Conservation (phyloP, 1,140 invertebrate species). For the Onthophagus taurus region DNA sequence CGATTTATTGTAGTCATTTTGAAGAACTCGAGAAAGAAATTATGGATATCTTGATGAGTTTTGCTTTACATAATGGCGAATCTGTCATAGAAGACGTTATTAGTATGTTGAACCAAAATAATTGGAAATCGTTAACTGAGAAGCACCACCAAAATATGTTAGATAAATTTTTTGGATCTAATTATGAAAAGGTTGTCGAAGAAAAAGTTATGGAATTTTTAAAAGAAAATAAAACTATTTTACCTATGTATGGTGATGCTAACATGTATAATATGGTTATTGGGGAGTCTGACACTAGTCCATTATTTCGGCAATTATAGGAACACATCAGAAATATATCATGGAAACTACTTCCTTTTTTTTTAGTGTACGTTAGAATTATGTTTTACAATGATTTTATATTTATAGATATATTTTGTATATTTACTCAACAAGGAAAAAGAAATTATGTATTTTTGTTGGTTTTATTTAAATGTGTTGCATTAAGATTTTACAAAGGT, state of each 20-base stretch:
- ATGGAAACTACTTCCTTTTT: too few relatives aligned
- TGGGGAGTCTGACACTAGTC: constrained; percentile 27
- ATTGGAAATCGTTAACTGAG: constrained; percentile 16
- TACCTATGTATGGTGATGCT: constrained; percentile 34
- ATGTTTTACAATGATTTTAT: too few relatives aligned
- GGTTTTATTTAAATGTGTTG: too few relatives aligned
- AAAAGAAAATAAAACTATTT: constrained; percentile 20
- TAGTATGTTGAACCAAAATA: constrained; percentile 7
- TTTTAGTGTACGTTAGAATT: too few relatives aligned
- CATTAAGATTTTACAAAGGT: too few relatives aligned
- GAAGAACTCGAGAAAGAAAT: constrained; percentile 36
- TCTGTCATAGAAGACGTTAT: constrained; percentile 13
- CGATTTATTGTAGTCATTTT: constrained; percentile 50
- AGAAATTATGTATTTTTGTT: too few relatives aligned
- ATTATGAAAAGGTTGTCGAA: constrained; percentile 24
- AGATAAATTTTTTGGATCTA: constrained; percentile 21
- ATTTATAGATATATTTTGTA: too few relatives aligned
- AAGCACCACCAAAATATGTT: constrained; percentile 18
- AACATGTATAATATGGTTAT: constrained; percentile 24
- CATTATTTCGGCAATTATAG: too few relatives aligned
- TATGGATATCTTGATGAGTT: constrained; percentile 27
- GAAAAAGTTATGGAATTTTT: constrained; percentile 30
- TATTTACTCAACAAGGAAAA: too few relatives aligned
- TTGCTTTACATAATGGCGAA: constrained; percentile 1
- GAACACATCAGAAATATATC: too few relatives aligned